Evolutionary conservation across 2,797 vertebrate species (phyloP).

Genomic region (Falco novaeseelandiae): DNA sequence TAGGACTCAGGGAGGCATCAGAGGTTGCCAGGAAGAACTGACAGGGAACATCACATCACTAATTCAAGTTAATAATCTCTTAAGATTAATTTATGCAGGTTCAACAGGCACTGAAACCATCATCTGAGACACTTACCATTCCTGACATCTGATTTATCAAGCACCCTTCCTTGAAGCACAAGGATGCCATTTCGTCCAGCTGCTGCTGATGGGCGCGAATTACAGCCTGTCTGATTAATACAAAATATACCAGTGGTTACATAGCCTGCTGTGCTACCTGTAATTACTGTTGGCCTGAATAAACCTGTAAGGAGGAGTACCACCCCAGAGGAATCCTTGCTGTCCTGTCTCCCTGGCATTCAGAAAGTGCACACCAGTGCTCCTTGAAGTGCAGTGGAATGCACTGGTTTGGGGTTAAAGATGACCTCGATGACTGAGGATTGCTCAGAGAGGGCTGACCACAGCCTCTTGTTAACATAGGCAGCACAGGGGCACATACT

Average conservation of each 20-base stretch:
- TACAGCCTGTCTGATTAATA: constrained; percentile 77
- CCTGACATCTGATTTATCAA: constrained; percentile 81
- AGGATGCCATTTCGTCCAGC: constrained; percentile 83
- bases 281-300: not conserved
- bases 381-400: not conserved
- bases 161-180: constrained; percentile 81
- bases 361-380: not conserved
- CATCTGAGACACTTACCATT: constrained; percentile 75
- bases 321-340: not conserved
- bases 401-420: not conserved
- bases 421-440: not conserved
- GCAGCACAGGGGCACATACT: not conserved
- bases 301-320: not conserved
- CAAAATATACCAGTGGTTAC: not conserved
- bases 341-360: not conserved
- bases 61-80: not conserved
- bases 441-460: not conserved
- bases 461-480: not conserved
- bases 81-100: not conserved
- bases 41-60: not conserved
- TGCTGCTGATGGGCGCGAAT: constrained; percentile 83
- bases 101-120: not conserved
- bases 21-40: not conserved
- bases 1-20: not conserved
- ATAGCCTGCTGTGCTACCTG: not conserved